A percentile compares a stretch with the other conserved stretches of the same genome.
These are phyloP conservation scores for Gasterosteus aculeatus DNA, from an alignment of 2,113 vertebrate genomes.

Conservation along the genomic window DNA sequence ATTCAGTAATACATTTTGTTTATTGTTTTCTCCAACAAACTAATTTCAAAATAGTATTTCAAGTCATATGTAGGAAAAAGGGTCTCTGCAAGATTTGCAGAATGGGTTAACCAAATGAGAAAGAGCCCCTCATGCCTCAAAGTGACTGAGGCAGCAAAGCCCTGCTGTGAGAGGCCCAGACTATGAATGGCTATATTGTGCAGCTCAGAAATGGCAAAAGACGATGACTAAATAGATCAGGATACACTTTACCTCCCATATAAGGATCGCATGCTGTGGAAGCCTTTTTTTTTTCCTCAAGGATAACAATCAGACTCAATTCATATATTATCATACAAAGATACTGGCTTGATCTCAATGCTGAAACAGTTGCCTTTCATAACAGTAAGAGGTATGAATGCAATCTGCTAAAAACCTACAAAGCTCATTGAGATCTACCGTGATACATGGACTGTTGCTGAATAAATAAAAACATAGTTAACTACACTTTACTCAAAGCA, in stretches of 20 bases:
- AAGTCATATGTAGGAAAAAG: background rate
- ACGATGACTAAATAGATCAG: constrained; percentile 27
- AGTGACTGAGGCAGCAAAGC: constrained; percentile 20
- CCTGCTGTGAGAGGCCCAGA: constrained; percentile 30
- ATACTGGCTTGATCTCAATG: background rate
- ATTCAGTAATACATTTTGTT: background rate
- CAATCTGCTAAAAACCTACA: background rate
- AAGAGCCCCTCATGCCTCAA: background rate
- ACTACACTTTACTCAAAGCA: background rate
- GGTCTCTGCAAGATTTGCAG: background rate
- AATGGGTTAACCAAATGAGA: constrained; percentile 4
- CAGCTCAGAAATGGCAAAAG: constrained; percentile 28
- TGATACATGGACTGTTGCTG: background rate
- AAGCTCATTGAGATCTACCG: background rate
- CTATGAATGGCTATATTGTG: constrained; percentile 56
- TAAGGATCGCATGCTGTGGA: background rate
- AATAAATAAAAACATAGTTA: background rate
- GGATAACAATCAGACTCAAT: background rate
- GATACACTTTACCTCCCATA: constrained; percentile 1
- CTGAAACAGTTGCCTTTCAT: background rate
- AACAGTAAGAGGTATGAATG: background rate
- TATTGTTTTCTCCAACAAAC: background rate
- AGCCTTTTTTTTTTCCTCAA: background rate
- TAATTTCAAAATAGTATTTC: background rate
- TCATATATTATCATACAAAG: background rate